Base-by-base conservation (phyloP, 2,797 vertebrate genomes). In the Diglossa cyanea region DNA sequence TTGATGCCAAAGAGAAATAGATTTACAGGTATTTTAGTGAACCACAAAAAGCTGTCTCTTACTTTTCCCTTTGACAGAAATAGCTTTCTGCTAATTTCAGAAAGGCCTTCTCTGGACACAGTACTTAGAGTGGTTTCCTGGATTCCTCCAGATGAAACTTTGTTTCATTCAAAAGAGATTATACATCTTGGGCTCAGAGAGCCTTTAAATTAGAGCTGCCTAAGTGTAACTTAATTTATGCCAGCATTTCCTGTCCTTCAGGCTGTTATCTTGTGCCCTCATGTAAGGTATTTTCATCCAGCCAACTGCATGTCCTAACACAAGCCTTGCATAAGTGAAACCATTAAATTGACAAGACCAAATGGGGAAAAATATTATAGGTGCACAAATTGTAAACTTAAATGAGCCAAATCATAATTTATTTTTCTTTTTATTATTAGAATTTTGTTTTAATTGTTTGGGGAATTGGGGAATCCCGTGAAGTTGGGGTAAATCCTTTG, bases 351-450 rank as follows among this genome's bases (percentile, higher is more conserved):
- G 40, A 55, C 25, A 25, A 61, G 26, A 75, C 45, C 19, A 47
- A 78, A 33, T 26, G 35, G 74, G 51, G 42, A 26, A 83, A 82
- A 88, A 85, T 68, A 62, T 54, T 86, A 33, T 5, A 60, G 50
- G 33, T 67, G n/a, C 23, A 30, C 54, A 62, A 66, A 81, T 76
- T 75, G 74, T 19, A 75, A 74, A 66, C 47, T 71, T 74, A 91
- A 92, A 80, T 73, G 40, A 94, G 44, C 50, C 48, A 37, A 65
- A 51, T 91, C 19, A 28, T 54, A 40, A 40, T 68, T 86, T 86
- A 82, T 55, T 91, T 96, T 88, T 25, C 28, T 75, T 86, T 94
- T 90, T 88, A 72, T 75, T 71, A 45, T 30, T 82, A 63, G 50
- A 70, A 19, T 72, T 91, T 63, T 77, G 51, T 65, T 89, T 80